phyloP scores from a whole-genome alignment of 2,797 vertebrate species.

The Balearica regulorum region DNA sequence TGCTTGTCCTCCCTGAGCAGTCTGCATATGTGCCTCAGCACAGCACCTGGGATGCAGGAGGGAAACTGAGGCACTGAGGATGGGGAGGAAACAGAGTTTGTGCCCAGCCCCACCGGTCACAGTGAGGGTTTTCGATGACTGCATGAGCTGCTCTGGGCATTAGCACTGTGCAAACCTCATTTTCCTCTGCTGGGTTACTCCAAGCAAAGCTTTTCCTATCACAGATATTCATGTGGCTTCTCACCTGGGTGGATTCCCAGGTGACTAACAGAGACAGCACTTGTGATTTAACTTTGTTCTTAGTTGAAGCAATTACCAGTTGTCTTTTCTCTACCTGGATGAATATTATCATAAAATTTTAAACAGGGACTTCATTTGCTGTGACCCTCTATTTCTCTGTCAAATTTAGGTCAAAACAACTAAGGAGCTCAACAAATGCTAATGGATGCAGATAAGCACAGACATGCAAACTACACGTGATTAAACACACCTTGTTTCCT shows the following conservation, averaged over 20 bases:
- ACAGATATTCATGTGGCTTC: not conserved
- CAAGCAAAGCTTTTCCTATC: not conserved
- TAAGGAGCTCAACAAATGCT: not conserved
- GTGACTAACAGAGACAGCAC: not conserved
- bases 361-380: not conserved
- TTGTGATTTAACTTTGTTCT: not conserved
- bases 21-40: not conserved
- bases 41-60: not conserved
- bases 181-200: not conserved
- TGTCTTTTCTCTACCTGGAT: not conserved
- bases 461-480: rapidly evolving
- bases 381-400: not conserved
- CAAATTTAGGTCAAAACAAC: not conserved
- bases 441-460: not conserved
- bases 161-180: not conserved
- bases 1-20: not conserved
- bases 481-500: not conserved
- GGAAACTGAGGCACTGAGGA: not conserved
- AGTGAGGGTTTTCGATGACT: not conserved
- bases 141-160: not conserved
- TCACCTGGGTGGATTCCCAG: not conserved
- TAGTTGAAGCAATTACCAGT: not conserved
- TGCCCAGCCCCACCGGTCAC: not conserved
- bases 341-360: not conserved
- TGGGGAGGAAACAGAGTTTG: not conserved